Conservation (phyloP, 2,113 vertebrate genomes). For the Oenanthe melanoleuca region DNA sequence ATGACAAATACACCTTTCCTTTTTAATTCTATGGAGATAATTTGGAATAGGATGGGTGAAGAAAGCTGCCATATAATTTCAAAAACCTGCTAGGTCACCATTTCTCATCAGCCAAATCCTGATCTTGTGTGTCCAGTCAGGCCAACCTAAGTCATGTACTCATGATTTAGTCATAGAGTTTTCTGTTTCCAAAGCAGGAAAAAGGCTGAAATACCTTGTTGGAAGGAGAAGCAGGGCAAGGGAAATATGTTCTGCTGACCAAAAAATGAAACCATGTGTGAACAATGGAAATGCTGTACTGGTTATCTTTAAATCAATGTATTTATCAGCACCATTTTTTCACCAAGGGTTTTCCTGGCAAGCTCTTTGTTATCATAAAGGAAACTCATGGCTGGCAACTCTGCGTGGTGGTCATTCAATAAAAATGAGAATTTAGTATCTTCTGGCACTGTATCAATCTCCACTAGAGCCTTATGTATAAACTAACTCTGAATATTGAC, state of each 20-base stretch:
- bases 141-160: neutral
- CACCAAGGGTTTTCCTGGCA: constrained; percentile 17
- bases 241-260: neutral
- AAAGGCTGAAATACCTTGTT: neutral
- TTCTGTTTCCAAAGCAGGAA: neutral
- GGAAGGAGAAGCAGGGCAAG: neutral
- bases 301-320: constrained; percentile 2
- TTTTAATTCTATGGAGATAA: neutral
- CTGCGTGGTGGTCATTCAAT: neutral
- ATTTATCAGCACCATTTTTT: neutral
- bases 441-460: constrained; percentile 2
- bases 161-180: neutral
- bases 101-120: neutral
- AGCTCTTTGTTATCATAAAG: constrained; percentile 14
- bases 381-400: neutral
- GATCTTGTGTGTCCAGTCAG: neutral
- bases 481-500: neutral
- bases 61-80: neutral
- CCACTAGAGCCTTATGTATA: neutral
- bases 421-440: constrained; percentile 43
- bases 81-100: neutral
- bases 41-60: neutral
- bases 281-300: constrained; percentile 4
- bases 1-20: neutral
- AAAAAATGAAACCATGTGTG: constrained; percentile 26